A percentile compares a stretch with the other conserved stretches of the same genome.
These are phyloP conservation scores for Piscicola geometra DNA, from an alignment of 2,888 invertebrate genomes.

Conservation along the genomic window DNA sequence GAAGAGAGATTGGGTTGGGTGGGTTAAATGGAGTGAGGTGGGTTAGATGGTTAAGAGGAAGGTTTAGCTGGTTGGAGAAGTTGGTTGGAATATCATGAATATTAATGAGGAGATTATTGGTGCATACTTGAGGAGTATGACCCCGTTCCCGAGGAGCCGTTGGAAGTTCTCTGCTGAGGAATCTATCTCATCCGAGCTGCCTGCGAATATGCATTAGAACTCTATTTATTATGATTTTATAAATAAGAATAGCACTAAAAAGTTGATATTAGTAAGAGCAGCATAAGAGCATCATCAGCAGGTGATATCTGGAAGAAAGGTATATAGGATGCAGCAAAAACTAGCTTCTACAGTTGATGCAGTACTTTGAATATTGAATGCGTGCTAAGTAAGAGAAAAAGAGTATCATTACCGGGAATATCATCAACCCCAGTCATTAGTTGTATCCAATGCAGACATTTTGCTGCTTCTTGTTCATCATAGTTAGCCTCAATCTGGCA, in stretches of 20 bases:
- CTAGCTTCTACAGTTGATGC: no score
- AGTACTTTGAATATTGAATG: no score
- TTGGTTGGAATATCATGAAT: constrained; percentile 6
- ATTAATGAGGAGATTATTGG: not conserved
- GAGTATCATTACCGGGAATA: constrained; percentile 33
- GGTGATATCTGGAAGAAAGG: no score
- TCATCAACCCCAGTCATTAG: constrained; percentile 36
- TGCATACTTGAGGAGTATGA: constrained; percentile 40
- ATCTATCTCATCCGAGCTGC: constrained; percentile 32
- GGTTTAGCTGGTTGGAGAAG: no score
- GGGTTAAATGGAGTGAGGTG: no score
- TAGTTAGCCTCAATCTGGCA: constrained; percentile 42
- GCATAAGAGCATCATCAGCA: no score
- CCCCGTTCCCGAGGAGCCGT: constrained; percentile 39
- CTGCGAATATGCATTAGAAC: not conserved
- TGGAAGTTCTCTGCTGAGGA: constrained; percentile 39
- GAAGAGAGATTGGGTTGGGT: no score
- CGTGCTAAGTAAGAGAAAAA: not conserved
- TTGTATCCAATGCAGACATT: constrained; percentile 42
- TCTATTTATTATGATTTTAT: no score
- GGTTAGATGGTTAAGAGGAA: no score
- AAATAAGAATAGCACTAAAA: no score
- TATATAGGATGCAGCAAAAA: no score
- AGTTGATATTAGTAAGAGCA: no score
- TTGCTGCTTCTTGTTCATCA: constrained; percentile 40